These are phyloP conservation scores for Pionites leucogaster DNA, from an alignment of 2,113 vertebrate species.

Conservation along the genomic window DNA sequence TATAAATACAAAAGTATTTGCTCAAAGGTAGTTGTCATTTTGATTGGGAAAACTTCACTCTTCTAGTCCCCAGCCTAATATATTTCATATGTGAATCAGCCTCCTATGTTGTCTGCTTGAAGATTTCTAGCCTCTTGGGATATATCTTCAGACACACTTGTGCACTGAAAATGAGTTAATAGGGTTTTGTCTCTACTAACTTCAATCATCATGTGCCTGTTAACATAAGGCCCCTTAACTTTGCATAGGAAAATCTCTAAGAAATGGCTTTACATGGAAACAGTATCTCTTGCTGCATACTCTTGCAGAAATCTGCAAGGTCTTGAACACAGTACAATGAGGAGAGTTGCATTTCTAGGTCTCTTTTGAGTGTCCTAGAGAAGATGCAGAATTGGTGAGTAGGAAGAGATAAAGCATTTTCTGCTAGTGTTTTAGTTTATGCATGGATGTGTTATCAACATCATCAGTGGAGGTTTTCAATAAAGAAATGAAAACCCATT, in stretches of 20 bases:
- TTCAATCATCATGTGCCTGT: not conserved
- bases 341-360: not conserved
- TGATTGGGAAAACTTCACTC: not conserved
- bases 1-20: not conserved
- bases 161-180: not conserved
- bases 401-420: not conserved
- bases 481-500: not conserved
- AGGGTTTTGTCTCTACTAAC: not conserved
- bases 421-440: not conserved
- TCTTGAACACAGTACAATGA: not conserved
- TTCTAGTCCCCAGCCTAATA: not conserved
- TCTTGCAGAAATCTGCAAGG: not conserved
- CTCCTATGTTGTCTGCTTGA: not conserved
- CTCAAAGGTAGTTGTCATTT: not conserved
- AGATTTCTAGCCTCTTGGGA: not conserved
- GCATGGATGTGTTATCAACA: not conserved
- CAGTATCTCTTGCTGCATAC: not conserved
- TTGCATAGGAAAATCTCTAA: not conserved
- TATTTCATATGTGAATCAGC: not conserved
- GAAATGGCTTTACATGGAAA: not conserved
- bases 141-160: not conserved
- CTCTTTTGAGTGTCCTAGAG: not conserved
- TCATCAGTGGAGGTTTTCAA: not conserved
- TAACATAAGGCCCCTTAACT: not conserved
- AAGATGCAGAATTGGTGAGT: not conserved